Conservation (phyloP, 2,888 invertebrate genomes). For the Allolobophora icterica region DNA sequence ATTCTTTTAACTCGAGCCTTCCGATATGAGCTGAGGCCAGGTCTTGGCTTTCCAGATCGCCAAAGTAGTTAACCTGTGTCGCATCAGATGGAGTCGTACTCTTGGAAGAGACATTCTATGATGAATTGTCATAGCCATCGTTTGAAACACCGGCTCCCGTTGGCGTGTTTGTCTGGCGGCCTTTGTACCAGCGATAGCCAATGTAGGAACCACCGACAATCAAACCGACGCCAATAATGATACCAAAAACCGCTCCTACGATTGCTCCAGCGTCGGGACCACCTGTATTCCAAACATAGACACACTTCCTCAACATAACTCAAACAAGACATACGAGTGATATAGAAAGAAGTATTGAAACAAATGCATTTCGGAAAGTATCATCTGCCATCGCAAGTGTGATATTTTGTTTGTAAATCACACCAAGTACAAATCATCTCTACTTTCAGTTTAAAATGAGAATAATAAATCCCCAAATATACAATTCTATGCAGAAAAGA, state of each 20-base stretch:
- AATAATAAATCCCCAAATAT: background rate
- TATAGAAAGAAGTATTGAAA: background rate
- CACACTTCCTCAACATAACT: background rate
- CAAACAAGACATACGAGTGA: background rate
- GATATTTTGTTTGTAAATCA: too few relatives aligned
- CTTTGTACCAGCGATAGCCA: constrained; percentile 6
- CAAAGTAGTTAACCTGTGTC: background rate
- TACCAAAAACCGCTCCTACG: background rate
- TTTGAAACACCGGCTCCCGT: constrained; percentile 20
- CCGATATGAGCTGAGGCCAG: background rate
- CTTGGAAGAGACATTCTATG: background rate
- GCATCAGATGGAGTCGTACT: background rate
- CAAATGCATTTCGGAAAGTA: background rate
- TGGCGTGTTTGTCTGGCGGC: background rate
- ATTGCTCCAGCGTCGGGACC: background rate
- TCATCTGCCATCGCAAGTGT: too few relatives aligned
- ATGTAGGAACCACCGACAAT: background rate
- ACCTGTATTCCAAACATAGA: background rate
- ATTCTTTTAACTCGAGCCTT: background rate
- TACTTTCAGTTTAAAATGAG: background rate
- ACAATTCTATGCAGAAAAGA: background rate
- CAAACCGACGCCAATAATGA: background rate
- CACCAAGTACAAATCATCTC: background rate
- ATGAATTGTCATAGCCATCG: background rate
- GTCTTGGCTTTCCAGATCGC: background rate